Conservation (phyloP, 35 echinoderm and acorn worm species). For the Antedon bifida region DNA sequence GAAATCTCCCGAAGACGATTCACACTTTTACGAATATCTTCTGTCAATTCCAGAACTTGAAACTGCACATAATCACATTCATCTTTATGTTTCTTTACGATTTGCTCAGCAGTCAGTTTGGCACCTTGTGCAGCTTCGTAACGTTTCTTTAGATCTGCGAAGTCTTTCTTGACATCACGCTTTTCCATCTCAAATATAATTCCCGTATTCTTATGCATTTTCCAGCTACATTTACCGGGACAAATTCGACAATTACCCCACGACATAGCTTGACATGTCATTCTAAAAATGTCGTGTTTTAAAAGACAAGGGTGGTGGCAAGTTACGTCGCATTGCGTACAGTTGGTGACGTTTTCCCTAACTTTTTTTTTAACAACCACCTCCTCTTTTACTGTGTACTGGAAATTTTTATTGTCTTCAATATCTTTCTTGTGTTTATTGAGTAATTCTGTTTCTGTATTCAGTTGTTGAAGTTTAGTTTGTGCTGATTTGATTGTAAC, state of each 20-base stretch:
- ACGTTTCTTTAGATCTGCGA: slow-evolving; percentile 13
- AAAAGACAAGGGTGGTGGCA: slow-evolving; percentile 6
- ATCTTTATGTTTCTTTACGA: slow-evolving; percentile 3
- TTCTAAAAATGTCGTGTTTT: neutral
- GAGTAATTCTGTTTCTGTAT: slow-evolving; percentile 4
- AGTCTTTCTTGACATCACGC: neutral
- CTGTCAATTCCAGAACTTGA: neutral
- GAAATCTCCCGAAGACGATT: slow-evolving; percentile 29
- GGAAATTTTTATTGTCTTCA: slow-evolving; percentile 7
- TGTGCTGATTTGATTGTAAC: no score
- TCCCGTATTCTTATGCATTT: slow-evolving; percentile 20
- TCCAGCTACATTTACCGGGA: slow-evolving; percentile 8
- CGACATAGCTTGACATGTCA: slow-evolving; percentile 2
- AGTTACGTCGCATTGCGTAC: no score
- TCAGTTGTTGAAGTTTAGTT: neutral
- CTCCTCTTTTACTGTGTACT: slow-evolving; percentile 12
- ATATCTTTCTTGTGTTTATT: no score
- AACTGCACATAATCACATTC: slow-evolving; percentile 3
- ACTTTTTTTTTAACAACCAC: neutral
- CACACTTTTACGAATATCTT: slow-evolving; percentile 25
- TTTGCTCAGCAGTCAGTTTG: slow-evolving; percentile 22
- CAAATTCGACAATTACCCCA: slow-evolving; percentile 12
- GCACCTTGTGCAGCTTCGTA: no score
- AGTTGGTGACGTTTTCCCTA: slow-evolving; percentile 12
- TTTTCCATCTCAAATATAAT: slow-evolving; percentile 17